These are phyloP conservation scores for Drosophila nikananu DNA, from an alignment of 1,140 invertebrate species.

Conservation along the genomic window DNA sequence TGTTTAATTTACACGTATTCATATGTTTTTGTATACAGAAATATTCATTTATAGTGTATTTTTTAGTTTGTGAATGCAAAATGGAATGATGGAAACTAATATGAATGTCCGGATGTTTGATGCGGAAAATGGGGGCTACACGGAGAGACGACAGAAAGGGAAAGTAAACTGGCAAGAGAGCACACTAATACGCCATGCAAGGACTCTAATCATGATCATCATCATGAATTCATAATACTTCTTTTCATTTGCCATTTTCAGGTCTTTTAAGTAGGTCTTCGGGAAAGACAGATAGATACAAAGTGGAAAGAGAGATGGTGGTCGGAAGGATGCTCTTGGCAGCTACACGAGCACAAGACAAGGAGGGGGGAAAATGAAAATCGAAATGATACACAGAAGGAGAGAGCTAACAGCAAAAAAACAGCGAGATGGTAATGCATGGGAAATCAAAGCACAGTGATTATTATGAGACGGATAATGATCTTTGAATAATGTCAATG, in stretches of 20 bases:
- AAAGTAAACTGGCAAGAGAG: slow-evolving; percentile 17
- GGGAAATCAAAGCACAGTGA: slow-evolving; percentile 27
- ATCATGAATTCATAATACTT: slow-evolving; percentile 20
- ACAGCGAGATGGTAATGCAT: slow-evolving; percentile 52
- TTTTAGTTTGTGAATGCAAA: slow-evolving; percentile 46
- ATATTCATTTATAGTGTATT: slow-evolving; percentile 43
- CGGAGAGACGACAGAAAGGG: slow-evolving; percentile 14
- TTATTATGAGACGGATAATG: slow-evolving; percentile 38
- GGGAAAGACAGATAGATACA: slow-evolving; percentile 13
- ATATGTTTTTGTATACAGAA: slow-evolving; percentile 35
- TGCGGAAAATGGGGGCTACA: slow-evolving; percentile 31
- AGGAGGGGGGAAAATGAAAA: slow-evolving; percentile 18
- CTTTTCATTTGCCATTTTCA: slow-evolving; percentile 18
- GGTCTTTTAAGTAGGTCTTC: not conserved
- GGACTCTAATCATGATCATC: slow-evolving; percentile 29
- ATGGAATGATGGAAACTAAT: slow-evolving; percentile 41
- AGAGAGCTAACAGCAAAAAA: slow-evolving; percentile 68
- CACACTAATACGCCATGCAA: slow-evolving; percentile 45
- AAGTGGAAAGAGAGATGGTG: slow-evolving; percentile 6
- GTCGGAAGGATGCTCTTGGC: slow-evolving; percentile 19
- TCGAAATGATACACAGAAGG: slow-evolving; percentile 18
- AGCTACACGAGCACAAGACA: slow-evolving; percentile 33
- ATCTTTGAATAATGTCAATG: slow-evolving; percentile 54
- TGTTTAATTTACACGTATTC: slow-evolving; percentile 73
- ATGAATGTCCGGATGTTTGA: slow-evolving; percentile 55